These are phyloP conservation scores for Harpalus rubripes DNA, from an alignment of 2,888 invertebrate genomes.

Conservation along the genomic window DNA sequence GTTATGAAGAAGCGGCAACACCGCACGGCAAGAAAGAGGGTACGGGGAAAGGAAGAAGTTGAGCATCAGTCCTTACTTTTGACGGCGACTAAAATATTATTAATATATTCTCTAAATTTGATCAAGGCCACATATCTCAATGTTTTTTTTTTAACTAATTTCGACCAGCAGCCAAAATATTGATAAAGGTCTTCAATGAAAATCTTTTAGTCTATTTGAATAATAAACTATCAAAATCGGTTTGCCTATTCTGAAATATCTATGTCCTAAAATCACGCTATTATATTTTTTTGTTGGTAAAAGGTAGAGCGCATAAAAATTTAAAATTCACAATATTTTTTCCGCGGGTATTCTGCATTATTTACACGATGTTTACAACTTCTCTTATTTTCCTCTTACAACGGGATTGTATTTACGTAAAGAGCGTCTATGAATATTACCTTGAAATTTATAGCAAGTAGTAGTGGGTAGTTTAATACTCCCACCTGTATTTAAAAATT, in stretches of 20 bases:
- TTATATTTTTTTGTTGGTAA: background rate
- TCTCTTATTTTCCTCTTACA: background rate
- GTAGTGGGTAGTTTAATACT: constrained; percentile 45
- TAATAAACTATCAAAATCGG: background rate
- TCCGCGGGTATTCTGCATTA: background rate
- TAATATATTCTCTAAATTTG: no score
- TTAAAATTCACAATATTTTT: background rate
- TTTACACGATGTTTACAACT: background rate
- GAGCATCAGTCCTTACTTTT: no score
- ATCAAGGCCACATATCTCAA: no score
- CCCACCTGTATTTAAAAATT: constrained; percentile 49
- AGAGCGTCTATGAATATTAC: constrained; percentile 50
- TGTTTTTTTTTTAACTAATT: no score
- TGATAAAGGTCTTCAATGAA: no score
- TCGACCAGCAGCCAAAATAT: no score
- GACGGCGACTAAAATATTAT: no score
- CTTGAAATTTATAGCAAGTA: constrained; percentile 55
- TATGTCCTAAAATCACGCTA: background rate
- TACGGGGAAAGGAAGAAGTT: no score
- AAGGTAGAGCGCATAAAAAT: background rate
- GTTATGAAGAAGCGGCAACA: no score
- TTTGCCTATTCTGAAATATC: background rate
- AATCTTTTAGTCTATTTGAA: no score
- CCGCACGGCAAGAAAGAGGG: no score
- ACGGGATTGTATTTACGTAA: constrained; percentile 42